These are phyloP conservation scores for Paramisgurnus dabryanus DNA, from an alignment of 2,113 vertebrate species.

Conservation along the genomic window DNA sequence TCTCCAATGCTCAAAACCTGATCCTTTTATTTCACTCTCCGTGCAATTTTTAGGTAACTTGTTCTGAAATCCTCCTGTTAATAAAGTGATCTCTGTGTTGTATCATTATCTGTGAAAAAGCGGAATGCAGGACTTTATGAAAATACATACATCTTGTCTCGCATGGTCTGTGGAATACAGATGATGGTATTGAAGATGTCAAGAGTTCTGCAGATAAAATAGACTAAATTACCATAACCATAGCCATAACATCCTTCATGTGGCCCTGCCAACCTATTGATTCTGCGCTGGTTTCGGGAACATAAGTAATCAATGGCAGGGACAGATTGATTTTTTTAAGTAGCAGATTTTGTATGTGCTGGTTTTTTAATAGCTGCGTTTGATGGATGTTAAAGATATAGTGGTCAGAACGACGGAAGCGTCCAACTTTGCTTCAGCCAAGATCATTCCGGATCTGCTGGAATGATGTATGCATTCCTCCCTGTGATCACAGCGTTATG, in stretches of 20 bases:
- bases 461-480: slow-evolving; percentile 24
- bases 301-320: slow-evolving; percentile 68
- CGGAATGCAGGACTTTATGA: slow-evolving; percentile 67
- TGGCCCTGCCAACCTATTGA: slow-evolving; percentile 60
- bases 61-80: slow-evolving; percentile 43
- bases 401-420: slow-evolving; percentile 52
- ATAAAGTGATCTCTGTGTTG: slow-evolving; percentile 66
- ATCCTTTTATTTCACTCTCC: slow-evolving; percentile 11
- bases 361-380: slow-evolving; percentile 56
- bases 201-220: slow-evolving; percentile 69
- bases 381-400: slow-evolving; percentile 64
- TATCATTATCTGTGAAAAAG: slow-evolving; percentile 65
- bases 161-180: slow-evolving; percentile 61
- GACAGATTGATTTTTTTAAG: slow-evolving; percentile 66
- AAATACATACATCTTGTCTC: slow-evolving; percentile 70
- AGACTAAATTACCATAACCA: slow-evolving; percentile 66
- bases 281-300: slow-evolving; percentile 61
- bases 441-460: slow-evolving; percentile 36
- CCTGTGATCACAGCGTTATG: slow-evolving; percentile 8
- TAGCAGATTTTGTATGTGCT: slow-evolving; percentile 62
- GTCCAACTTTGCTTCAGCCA: slow-evolving; percentile 32
- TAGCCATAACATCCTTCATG: slow-evolving; percentile 66
- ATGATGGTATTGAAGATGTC: slow-evolving; percentile 53
- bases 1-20: slow-evolving; percentile 26
- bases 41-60: background rate